Percentiles rank a stretch among this genome's conserved stretches.
phyloP scores from a whole-genome alignment of 2,113 vertebrate species.

The Peromyscus leucopus region DNA sequence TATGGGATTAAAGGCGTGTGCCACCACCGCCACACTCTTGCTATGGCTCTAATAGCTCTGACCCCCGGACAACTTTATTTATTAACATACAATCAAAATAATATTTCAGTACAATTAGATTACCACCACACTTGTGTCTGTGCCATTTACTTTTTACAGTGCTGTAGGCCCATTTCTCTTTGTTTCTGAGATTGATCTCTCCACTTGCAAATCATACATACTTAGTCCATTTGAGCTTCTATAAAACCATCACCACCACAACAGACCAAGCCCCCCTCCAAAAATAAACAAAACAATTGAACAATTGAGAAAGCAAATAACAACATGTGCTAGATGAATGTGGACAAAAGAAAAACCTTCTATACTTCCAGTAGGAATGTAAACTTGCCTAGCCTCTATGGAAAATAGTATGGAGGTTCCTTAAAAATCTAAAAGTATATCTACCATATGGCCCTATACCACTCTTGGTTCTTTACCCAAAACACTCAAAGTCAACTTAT shows the following conservation, averaged over 20 bases:
- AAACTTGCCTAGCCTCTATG: background rate
- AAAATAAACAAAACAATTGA: background rate
- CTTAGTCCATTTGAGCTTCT: background rate
- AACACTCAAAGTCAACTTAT: background rate
- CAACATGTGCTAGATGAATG: background rate
- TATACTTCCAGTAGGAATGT: background rate
- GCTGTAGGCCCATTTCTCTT: background rate
- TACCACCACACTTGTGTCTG: background rate
- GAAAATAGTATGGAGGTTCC: background rate
- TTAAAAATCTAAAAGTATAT: background rate
- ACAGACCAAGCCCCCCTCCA: background rate
- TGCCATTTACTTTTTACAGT: background rate
- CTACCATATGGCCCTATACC: background rate
- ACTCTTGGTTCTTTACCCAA: background rate
- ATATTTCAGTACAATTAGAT: too few species aligned
- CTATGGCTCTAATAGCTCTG: too few species aligned
- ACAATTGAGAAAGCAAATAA: background rate
- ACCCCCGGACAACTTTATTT: too few species aligned
- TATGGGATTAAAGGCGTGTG: too few species aligned
- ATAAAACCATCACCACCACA: background rate
- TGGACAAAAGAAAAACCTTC: background rate
- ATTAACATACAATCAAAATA: too few species aligned
- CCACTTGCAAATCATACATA: background rate
- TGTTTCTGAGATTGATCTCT: background rate
- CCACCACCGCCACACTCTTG: too few species aligned